These are phyloP conservation scores for Rafetus swinhoei DNA, from an alignment of 2,113 vertebrate genomes.

Conservation along the genomic window DNA sequence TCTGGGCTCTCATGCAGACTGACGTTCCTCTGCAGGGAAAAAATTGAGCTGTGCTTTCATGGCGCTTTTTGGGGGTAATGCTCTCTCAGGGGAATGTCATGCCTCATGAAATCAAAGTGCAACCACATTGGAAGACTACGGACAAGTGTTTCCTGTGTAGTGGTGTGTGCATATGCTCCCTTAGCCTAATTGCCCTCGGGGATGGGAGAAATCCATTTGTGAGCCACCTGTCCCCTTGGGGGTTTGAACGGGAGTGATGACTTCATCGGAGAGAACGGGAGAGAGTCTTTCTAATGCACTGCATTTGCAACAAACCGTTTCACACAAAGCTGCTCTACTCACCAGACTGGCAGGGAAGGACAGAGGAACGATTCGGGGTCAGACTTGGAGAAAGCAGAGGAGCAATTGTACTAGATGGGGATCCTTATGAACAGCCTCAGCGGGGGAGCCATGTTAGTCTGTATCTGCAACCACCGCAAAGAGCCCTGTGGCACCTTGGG, in stretches of 20 bases:
- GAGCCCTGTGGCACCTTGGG: too few relatives aligned
- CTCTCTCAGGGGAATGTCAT: not conserved
- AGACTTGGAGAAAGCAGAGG: not conserved
- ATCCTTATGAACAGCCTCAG: not conserved
- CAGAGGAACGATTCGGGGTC: not conserved
- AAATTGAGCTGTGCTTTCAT: not conserved
- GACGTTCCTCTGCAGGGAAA: not conserved
- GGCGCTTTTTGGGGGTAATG: not conserved
- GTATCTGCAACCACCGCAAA: too few relatives aligned
- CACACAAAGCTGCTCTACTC: not conserved
- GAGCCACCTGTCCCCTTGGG: not conserved
- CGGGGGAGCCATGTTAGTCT: too few relatives aligned
- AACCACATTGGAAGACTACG: not conserved
- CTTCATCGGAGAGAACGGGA: not conserved
- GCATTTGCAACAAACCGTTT: not conserved
- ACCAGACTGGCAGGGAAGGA: not conserved
- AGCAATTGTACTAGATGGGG: not conserved
- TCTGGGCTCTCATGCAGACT: not conserved
- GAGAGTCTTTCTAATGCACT: not conserved
- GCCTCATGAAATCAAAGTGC: not conserved
- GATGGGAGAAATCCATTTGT: constrained; percentile 26
- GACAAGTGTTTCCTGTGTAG: constrained; percentile 1
- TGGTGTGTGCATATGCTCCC: not conserved
- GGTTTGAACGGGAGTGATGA: not conserved
- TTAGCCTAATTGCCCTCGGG: not conserved